phyloP scores from a whole-genome alignment of 2,113 vertebrate genomes.

The Siniperca chuatsi region DNA sequence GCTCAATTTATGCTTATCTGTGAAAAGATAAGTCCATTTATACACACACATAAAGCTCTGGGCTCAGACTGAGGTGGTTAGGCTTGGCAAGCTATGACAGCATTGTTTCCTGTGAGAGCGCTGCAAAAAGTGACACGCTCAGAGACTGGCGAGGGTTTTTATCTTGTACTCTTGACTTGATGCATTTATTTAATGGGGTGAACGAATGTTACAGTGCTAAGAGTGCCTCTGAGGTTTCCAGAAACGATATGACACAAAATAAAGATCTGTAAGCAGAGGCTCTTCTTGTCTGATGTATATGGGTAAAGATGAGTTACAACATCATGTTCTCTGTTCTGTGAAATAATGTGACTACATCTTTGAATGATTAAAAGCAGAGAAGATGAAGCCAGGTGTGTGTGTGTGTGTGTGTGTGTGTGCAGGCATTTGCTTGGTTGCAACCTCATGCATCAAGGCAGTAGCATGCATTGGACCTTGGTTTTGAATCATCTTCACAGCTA shows the following conservation, averaged over 20 bases:
- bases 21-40: constrained; percentile 20
- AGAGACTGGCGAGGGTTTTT: neutral
- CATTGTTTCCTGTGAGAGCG: neutral
- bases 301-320: neutral
- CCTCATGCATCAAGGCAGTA: neutral
- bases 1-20: constrained; percentile 45
- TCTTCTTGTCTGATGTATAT: neutral
- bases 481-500: neutral
- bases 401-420: constrained; percentile 4
- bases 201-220: neutral
- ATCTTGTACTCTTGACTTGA: neutral
- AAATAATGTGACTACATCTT: neutral
- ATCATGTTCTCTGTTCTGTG: neutral
- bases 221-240: neutral
- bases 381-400: neutral
- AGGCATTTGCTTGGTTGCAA: neutral
- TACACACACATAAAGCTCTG: neutral
- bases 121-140: constrained; percentile 12
- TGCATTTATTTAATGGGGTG: constrained; percentile 1
- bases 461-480: neutral
- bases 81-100: constrained; percentile 6
- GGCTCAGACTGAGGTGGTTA: neutral
- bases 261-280: neutral
- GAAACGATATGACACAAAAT: neutral
- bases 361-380: neutral